Conservation (phyloP, 2,797 vertebrate genomes). For the Amblyopsis hoosieri region DNA sequence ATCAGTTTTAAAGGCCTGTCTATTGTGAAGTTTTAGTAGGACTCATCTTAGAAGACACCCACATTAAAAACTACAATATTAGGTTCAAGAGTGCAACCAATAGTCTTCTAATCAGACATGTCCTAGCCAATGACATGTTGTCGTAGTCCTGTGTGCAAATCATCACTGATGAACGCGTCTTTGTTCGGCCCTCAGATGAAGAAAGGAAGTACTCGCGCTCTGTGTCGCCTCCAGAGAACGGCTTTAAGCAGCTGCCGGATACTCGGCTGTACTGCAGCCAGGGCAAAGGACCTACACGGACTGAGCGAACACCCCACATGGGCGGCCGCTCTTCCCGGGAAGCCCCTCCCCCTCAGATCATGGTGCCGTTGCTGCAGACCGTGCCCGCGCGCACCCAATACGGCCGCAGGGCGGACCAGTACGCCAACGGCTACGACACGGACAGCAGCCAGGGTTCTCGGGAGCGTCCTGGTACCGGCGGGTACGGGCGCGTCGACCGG, state of each 20-base stretch:
- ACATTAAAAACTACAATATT: no score
- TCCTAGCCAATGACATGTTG: no score
- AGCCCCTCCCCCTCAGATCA: constrained; percentile 42
- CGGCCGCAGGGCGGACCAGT: constrained; percentile 55
- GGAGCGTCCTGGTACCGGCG: constrained; percentile 75
- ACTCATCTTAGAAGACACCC: no score
- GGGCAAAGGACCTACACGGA: constrained; percentile 82
- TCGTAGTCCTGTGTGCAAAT: no score
- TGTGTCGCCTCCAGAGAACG: constrained; percentile 79
- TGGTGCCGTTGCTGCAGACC: constrained; percentile 55
- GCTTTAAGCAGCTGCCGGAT: constrained; percentile 78
- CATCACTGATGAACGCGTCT: background rate
- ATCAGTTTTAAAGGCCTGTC: no score
- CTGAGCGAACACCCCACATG: constrained; percentile 66
- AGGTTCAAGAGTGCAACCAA: no score
- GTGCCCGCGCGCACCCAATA: constrained; percentile 34
- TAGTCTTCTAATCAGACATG: no score
- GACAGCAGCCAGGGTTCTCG: constrained; percentile 90
- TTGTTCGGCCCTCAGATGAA: constrained; percentile 54
- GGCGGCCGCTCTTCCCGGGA: constrained; percentile 60
- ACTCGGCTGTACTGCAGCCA: constrained; percentile 84
- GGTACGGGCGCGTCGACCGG: constrained; percentile 67
- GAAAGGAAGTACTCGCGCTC: constrained; percentile 77
- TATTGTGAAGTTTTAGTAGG: no score
- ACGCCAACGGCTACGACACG: constrained; percentile 85